These are phyloP conservation scores for Ctenicera cuprea DNA, from an alignment of 2,888 invertebrate species.

Conservation along the genomic window DNA sequence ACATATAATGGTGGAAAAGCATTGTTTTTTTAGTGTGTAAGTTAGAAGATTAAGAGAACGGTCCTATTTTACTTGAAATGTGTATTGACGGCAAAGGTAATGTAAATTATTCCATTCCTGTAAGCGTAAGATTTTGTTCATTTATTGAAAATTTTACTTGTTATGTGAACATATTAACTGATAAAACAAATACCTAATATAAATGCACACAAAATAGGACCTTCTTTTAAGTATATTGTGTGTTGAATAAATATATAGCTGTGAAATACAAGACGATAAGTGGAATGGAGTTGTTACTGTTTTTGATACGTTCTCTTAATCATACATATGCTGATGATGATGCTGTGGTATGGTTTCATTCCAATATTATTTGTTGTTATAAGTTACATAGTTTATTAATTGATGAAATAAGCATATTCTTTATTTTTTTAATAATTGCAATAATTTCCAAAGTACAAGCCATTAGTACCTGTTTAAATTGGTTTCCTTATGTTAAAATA, in stretches of 20 bases:
- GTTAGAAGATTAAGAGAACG: background rate
- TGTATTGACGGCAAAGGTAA: too few species aligned
- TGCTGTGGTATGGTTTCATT: background rate
- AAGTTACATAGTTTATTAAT: background rate
- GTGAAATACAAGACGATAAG: background rate
- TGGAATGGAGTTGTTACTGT: background rate
- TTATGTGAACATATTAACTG: too few species aligned
- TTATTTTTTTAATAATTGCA: conserved; percentile 1
- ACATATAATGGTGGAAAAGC: background rate
- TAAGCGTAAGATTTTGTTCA: background rate
- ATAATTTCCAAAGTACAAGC: conserved; percentile 14
- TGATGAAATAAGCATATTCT: background rate
- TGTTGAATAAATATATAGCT: background rate
- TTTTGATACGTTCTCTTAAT: background rate
- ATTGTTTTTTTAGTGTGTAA: conserved; percentile 1
- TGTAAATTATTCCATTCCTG: background rate
- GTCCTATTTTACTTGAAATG: conserved; percentile 2
- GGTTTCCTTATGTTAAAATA: background rate
- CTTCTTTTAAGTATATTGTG: background rate
- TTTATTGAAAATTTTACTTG: too few species aligned
- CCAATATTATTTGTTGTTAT: background rate
- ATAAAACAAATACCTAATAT: too few species aligned
- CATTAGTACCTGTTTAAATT: conserved; percentile 4
- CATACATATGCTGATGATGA: background rate
- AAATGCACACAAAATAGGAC: background rate